Evolutionary conservation across 2,797 vertebrate species (phyloP), one percentile per base, ranked within the genome.

Genomic region (Limnodromus scolopaceus): DNA sequence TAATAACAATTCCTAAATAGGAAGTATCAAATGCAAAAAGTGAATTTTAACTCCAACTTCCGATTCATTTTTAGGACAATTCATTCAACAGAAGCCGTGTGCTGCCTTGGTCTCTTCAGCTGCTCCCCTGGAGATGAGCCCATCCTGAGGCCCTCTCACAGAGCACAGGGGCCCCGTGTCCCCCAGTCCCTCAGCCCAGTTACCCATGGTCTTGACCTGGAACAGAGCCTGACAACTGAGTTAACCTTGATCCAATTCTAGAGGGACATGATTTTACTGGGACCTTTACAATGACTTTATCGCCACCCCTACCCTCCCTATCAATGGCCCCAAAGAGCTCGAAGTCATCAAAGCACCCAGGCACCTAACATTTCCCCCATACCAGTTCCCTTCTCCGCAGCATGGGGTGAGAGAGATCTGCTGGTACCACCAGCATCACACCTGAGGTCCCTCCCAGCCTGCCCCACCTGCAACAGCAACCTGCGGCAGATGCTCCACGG

Each of bases 111-210:
- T 7, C 12, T 8, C 63, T 38, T 43, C 27, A 12, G 69, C 58
- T 28, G 70, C 72, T 55, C 19, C 65, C 53, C 7, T 0, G 34
- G 41, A 65, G 14, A 6, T 14, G 30, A 64, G 66, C 6, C 2
- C 8, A 23, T 24, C 6, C 79, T 8, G n/a, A 43, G 46, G 10
- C 7, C 16, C n/a, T 32, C 25, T 30, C 25, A 2, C 54, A 30
- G 71, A 30, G 5, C 43, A 8, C 0, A 2, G 68, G 60, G 38
- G 3, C 23, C 39, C 25, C 3, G 3, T 2, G 4, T 17, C 48
- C 39, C 43, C 41, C 46, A 32, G 30, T 23, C 24, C 36, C n/a
- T 32, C 60, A 11, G 19, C 60, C 61, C 39, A 5, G 32, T 53
- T 69, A 22, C n/a, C 64, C 25, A 2, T 17, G n/a, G 28, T 46